A percentile compares a stretch with the other conserved stretches of the same genome.
Evolutionary conservation across 23 tunicate genomes (phyloP).

Genomic region (Halocynthia roretzi): DNA sequence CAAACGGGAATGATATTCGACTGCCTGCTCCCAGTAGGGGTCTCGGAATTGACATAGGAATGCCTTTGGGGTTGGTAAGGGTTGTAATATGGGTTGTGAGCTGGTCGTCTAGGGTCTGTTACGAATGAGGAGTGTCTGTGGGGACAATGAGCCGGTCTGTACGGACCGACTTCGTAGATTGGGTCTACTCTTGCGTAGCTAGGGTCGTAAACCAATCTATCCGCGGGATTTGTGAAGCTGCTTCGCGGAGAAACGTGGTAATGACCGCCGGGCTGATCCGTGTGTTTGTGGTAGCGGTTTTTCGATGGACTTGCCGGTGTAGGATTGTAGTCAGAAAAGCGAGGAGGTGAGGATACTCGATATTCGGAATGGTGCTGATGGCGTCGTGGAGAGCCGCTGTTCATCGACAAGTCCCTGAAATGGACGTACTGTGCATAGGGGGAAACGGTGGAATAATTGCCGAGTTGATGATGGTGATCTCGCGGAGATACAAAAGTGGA

Average conservation of each 20-base stretch:
- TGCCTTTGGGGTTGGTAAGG: not conserved
- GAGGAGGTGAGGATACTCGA: slow-evolving; percentile 21
- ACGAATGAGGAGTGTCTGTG: slow-evolving; percentile 23
- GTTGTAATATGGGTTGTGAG: not conserved
- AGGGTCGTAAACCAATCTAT: slow-evolving; percentile 32
- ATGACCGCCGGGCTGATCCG: slow-evolving; percentile 41
- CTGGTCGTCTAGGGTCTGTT: slow-evolving; percentile 8
- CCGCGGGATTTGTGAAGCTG: slow-evolving; percentile 28
- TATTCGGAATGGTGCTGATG: not conserved
- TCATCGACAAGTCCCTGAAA: not conserved
- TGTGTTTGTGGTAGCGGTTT: slow-evolving; percentile 29
- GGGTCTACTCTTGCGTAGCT: slow-evolving; percentile 21
- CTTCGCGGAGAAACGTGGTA: slow-evolving; percentile 46
- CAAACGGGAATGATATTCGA: not conserved
- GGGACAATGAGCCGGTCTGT: slow-evolving; percentile 6
- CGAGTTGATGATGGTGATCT: not conserved
- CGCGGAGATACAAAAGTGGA: not conserved
- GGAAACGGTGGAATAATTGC: not conserved
- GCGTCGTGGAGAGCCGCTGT: not conserved
- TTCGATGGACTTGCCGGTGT: slow-evolving; percentile 40
- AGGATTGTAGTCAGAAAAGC: slow-evolving; percentile 24
- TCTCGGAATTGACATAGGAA: not conserved
- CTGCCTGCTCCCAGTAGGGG: not conserved
- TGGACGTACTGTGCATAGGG: slow-evolving; percentile 19
- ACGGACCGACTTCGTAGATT: slow-evolving; percentile 10